phyloP scores from a whole-genome alignment of 2,113 vertebrate genomes.

The Excalfactoria chinensis region DNA sequence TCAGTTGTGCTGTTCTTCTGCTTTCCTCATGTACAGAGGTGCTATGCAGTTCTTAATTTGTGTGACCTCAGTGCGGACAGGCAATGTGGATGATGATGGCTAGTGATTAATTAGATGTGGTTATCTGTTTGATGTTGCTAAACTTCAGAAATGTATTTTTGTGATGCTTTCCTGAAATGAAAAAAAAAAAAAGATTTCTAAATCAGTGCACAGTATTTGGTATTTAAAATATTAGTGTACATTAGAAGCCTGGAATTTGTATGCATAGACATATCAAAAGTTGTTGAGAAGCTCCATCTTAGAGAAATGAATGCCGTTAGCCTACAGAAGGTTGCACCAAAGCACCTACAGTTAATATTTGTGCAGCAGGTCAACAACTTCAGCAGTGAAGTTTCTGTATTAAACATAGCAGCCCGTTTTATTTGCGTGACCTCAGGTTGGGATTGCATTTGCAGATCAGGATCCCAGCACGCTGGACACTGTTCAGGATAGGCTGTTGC shows the following conservation, averaged over 20 bases:
- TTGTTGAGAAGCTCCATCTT: not conserved
- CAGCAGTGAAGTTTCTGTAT: not conserved
- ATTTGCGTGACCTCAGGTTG: not conserved
- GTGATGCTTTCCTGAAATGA: not conserved
- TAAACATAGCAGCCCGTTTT: not conserved
- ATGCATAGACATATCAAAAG: not conserved
- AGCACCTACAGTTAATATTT: not conserved
- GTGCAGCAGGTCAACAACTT: not conserved
- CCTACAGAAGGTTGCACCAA: not conserved
- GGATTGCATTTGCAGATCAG: not conserved
- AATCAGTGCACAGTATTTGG: not conserved
- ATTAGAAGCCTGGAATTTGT: not conserved
- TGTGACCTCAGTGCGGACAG: not conserved
- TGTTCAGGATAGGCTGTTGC: not conserved
- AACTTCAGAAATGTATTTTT: not conserved
- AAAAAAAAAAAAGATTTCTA: not conserved
- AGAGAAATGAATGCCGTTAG: too few relatives aligned
- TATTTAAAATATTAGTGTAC: constrained; percentile 12
- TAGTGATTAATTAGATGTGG: not conserved
- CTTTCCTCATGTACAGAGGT: not conserved
- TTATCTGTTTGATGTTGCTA: not conserved
- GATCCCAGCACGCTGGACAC: not conserved
- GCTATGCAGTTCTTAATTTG: not conserved
- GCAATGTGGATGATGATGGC: not conserved
- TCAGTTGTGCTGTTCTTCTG: not conserved